These are phyloP conservation scores for Sus cebifrons DNA, from an alignment of 2,797 vertebrate genomes.

Conservation along the genomic window DNA sequence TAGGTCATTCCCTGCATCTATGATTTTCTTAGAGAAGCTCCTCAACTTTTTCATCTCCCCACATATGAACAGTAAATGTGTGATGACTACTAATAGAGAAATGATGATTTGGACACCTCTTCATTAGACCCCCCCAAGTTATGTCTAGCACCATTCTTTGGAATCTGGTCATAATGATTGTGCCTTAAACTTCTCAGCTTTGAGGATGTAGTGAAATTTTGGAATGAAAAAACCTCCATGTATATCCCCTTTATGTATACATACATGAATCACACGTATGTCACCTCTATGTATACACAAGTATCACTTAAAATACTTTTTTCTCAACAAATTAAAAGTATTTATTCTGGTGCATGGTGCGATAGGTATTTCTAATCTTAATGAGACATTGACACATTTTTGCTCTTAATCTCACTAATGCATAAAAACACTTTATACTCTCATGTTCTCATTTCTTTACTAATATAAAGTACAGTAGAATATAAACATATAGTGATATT, in stretches of 20 bases:
- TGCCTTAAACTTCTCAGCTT: neutral
- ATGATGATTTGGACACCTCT: neutral
- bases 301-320: neutral
- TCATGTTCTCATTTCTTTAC: neutral
- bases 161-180: neutral
- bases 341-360: neutral
- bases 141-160: neutral
- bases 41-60: neutral
- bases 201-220: neutral
- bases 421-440: neutral
- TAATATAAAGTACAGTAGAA: neutral
- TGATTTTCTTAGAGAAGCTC: neutral
- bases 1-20: neutral
- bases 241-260: neutral
- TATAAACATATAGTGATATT: neutral
- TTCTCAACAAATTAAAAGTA: neutral
- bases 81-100: neutral
- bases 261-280: no score
- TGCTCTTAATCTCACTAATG: neutral
- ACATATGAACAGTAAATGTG: neutral
- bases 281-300: no score
- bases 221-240: neutral
- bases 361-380: neutral
- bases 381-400: neutral
- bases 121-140: neutral